Evolutionary conservation across 2,113 vertebrate genomes (phyloP).

Genomic region (Perognathus longimembris): DNA sequence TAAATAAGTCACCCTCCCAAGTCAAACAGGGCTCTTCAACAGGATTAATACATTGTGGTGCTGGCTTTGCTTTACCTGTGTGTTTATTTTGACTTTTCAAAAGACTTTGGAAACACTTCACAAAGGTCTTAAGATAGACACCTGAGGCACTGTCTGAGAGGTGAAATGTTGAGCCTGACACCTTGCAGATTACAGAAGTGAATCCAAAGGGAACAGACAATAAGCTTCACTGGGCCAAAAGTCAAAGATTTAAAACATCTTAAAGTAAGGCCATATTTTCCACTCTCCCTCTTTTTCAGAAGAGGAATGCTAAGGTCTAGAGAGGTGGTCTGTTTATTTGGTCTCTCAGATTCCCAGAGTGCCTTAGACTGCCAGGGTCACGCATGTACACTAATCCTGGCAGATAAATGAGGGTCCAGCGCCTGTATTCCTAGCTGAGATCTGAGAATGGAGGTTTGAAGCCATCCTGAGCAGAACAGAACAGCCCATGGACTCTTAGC

Average conservation of each 20-base stretch:
- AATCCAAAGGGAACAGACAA: slow-evolving; percentile 16
- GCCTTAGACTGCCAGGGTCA: background rate
- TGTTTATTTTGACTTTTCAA: slow-evolving; percentile 31
- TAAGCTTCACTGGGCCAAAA: slow-evolving; percentile 16
- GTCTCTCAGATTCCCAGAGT: background rate
- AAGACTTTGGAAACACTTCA: background rate
- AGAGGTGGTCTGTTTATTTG: background rate
- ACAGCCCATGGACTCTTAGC: no score
- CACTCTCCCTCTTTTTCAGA: slow-evolving; percentile 17
- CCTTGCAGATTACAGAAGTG: background rate
- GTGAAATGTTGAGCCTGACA: no score
- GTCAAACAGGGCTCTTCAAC: background rate
- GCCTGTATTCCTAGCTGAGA: no score
- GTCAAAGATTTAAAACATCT: background rate
- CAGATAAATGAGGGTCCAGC: background rate
- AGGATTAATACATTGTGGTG: background rate
- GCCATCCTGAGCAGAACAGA: no score
- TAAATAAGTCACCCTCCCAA: background rate
- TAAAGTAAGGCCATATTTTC: background rate
- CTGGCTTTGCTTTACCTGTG: background rate
- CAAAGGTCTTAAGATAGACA: background rate
- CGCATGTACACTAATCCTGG: background rate
- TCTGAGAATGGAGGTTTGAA: no score
- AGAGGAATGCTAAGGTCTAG: background rate
- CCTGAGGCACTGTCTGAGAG: background rate